Base-by-base conservation (phyloP, 2,113 vertebrate species). In the Pseudopodoces humilis region DNA sequence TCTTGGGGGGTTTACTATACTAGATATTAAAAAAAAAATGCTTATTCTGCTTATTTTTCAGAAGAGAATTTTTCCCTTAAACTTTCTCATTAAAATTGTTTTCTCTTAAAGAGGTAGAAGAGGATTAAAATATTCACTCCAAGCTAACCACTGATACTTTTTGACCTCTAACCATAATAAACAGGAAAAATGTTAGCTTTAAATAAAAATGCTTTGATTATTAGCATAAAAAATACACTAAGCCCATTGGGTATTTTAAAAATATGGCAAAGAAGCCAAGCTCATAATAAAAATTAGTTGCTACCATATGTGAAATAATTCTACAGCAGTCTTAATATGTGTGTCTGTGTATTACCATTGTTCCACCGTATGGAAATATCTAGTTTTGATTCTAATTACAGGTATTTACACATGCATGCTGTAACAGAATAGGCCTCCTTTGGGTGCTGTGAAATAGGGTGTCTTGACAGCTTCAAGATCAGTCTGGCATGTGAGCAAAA, bases 11-110 rank as follows among this genome's bases (percentile, higher is more conserved):
- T 58, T 95, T 94, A 55, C 83, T 95, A 55, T 81, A 95, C 55
- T 88, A 94, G 68, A 86, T 93, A 25, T 94, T 83, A 8, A 13
- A 87, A 95, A 95, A 96, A 90, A 96, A 23, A 62, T 47, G 67
- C 69, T 31, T 43, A 95, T 96, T 86, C 58, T 90, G 27, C 72
- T 94, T 92, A 56, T 86, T 90, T 75, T 96, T 58, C 80, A 90
- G 77, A 52, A 77, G 59, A 96, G n/a, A 85, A 24, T 8, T 65
- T 56, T 77, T 5, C n/a, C 59, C 83, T 83, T 92, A 81, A 92
- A 86, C 35, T 71, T 96, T 97, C 88, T 67, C 58, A 87, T 94
- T 76, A 77, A 77, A 86, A 59, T 83, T 95, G 24, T 86, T 97
- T 96, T 93, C 8, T 13, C 30, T 75, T 94, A 50, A 47, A 85